Percentiles rank a stretch among this genome's conserved stretches.
phyloP scores from a whole-genome alignment of 1,140 invertebrate genomes.

The Stegodyphus mimosarum region DNA sequence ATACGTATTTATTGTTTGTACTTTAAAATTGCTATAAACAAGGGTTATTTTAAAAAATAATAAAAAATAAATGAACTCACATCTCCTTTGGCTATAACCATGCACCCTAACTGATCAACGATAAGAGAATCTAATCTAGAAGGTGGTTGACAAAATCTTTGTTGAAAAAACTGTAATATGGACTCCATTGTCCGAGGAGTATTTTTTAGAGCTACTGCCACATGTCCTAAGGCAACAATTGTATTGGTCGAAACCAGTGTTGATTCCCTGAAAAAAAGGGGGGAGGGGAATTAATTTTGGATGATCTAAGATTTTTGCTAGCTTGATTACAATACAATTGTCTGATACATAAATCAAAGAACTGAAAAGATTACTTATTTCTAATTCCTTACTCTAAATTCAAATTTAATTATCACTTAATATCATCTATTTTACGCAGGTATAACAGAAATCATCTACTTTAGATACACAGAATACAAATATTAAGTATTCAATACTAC shows the following conservation, averaged over 20 bases:
- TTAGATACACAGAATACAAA: too few species aligned
- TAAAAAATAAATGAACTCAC: constrained; percentile 65
- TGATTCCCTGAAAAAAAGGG: constrained; percentile 75
- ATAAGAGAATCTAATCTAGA: constrained; percentile 90
- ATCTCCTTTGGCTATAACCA: constrained; percentile 89
- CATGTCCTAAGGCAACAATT: constrained; percentile 95
- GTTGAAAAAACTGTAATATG: constrained; percentile 97
- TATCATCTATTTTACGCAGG: too few species aligned
- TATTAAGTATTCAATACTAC: too few species aligned
- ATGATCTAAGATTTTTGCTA: too few species aligned
- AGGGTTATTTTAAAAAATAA: not conserved
- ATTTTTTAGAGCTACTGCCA: constrained; percentile 92
- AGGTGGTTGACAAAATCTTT: constrained; percentile 91
- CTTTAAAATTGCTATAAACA: not conserved
- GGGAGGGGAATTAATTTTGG: too few species aligned
- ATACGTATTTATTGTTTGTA: not conserved
- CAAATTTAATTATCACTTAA: too few species aligned
- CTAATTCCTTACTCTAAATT: too few species aligned
- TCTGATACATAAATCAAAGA: too few species aligned
- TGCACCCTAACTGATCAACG: constrained; percentile 96
- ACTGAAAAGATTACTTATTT: too few species aligned
- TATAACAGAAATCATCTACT: too few species aligned
- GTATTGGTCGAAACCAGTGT: constrained; percentile 94
- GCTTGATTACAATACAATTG: too few species aligned
- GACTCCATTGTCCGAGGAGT: constrained; percentile 92